phyloP scores from a whole-genome alignment of 2,888 invertebrate species.

The Leucophenga maculata region DNA sequence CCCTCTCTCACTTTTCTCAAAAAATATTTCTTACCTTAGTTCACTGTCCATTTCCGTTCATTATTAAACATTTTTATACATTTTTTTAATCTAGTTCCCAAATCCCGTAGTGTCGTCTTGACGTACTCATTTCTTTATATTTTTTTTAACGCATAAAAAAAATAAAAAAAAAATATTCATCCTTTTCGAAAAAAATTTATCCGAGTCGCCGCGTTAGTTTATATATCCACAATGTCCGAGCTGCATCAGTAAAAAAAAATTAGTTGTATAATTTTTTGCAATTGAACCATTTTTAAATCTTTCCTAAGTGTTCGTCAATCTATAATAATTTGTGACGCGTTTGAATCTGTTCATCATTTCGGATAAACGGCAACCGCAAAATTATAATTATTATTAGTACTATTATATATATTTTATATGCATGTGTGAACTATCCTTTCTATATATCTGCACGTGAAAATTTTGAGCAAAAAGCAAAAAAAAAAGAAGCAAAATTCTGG shows the following conservation, averaged over 20 bases:
- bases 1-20: no score
- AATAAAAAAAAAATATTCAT: no score
- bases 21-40: no score
- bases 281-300: constrained; percentile 34
- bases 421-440: constrained; percentile 16
- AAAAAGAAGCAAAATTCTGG: constrained; percentile 36
- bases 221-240: constrained; percentile 37
- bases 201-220: constrained; percentile 7
- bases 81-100: no score
- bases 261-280: constrained; percentile 40
- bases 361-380: constrained; percentile 17
- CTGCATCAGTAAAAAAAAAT: constrained; percentile 31
- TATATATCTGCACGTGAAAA: no score
- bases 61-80: no score
- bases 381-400: constrained; percentile 40
- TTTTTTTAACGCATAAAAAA: no score
- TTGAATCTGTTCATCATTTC: not conserved
- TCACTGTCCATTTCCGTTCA: no score
- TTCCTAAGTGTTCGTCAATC: constrained; percentile 39
- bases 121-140: no score
- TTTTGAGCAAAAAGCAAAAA: constrained; percentile 26
- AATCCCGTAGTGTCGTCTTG: no score
- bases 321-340: constrained; percentile 34
- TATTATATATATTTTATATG: constrained; percentile 44
- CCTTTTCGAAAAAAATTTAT: not conserved